Evolutionary conservation across 2,888 invertebrate genomes (phyloP).

Genomic region (Drosophila heteroneura): DNA sequence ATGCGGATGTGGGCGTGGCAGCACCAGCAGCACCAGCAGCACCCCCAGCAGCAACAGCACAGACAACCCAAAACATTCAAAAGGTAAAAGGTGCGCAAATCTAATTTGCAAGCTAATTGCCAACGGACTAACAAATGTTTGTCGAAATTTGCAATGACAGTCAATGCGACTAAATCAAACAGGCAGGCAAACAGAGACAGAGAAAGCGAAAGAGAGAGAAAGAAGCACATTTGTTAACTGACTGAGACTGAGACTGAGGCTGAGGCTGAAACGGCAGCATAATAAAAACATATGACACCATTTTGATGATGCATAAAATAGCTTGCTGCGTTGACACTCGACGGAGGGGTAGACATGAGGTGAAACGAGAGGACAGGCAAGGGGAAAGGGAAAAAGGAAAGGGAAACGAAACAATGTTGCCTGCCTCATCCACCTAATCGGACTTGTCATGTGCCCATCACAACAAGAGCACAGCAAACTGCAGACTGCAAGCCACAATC

Average conservation of each 20-base stretch:
- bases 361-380: neutral
- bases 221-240: slow-evolving; percentile 1
- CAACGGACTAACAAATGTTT: slow-evolving; percentile 55
- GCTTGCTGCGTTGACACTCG: slow-evolving; percentile 64
- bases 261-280: slow-evolving; percentile 3
- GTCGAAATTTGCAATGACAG: slow-evolving; percentile 36
- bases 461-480: slow-evolving; percentile 44
- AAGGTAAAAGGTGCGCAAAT: slow-evolving; percentile 35
- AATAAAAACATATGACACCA: slow-evolving; percentile 75
- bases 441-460: slow-evolving; percentile 74
- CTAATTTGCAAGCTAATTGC: slow-evolving; percentile 70
- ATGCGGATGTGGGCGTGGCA: slow-evolving; percentile 51
- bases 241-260: slow-evolving; percentile 2
- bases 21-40: neutral
- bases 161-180: slow-evolving; percentile 37
- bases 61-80: slow-evolving; percentile 11
- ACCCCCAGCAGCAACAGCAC: neutral
- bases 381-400: neutral
- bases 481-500: neutral
- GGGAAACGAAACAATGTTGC: neutral
- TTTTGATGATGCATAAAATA: slow-evolving; percentile 72
- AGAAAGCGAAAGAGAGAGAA: no score
- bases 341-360: neutral
- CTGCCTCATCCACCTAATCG: slow-evolving; percentile 55
- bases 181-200: neutral